Evolutionary conservation across 2,113 vertebrate species (phyloP).

Genomic region (Alaudala cheleensis): DNA sequence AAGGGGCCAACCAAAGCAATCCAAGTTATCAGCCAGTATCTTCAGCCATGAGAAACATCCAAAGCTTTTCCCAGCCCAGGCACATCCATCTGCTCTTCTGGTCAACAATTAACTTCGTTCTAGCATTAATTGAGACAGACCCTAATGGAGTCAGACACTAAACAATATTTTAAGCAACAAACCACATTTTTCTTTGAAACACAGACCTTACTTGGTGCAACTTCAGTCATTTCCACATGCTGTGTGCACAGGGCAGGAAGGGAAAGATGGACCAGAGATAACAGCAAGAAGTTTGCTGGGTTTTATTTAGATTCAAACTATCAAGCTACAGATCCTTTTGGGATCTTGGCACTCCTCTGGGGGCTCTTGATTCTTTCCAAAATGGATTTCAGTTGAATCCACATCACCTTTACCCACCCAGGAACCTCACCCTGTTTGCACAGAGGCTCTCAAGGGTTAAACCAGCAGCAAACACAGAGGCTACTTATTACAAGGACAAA

Average conservation of each 20-base stretch:
- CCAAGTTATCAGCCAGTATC: not conserved
- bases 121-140: not conserved
- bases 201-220: not conserved
- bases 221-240: not conserved
- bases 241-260: not conserved
- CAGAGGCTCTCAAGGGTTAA: not conserved
- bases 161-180: not conserved
- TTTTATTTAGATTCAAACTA: not conserved
- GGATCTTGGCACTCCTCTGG: not conserved
- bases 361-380: not conserved
- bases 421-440: not conserved
- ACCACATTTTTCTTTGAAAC: not conserved
- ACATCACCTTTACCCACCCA: not conserved
- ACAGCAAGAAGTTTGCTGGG: not conserved
- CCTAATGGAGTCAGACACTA: not conserved
- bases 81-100: not conserved
- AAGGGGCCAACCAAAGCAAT: slow-evolving; percentile 13
- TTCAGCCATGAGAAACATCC: not conserved
- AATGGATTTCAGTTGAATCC: not conserved
- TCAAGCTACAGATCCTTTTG: not conserved
- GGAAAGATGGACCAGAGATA: not conserved
- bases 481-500: not conserved
- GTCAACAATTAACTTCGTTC: not conserved
- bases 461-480: not conserved
- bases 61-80: slow-evolving; percentile 5